Evolutionary conservation across 2,797 vertebrate genomes (phyloP).

Genomic region (Hydrophis major): DNA sequence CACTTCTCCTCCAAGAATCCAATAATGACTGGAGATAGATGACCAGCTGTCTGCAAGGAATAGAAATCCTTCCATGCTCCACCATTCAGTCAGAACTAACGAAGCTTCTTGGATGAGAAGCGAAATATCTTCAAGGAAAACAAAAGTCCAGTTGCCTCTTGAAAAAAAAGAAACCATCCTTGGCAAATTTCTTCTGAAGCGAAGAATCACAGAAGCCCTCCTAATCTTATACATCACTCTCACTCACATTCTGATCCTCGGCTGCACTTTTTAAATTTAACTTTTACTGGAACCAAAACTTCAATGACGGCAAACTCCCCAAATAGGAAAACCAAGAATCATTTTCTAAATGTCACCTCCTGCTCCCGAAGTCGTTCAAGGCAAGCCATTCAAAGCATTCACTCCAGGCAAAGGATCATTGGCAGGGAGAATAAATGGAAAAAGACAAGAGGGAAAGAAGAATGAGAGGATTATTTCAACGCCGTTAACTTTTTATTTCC

Average conservation of each 20-base stretch:
- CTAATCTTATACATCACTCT: background rate
- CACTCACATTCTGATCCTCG: background rate
- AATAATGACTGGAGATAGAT: no score
- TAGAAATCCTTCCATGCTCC: no score
- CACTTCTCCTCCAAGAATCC: no score
- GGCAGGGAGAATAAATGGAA: slow-evolving; percentile 26
- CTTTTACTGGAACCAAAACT: slow-evolving; percentile 1
- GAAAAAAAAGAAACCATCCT: background rate
- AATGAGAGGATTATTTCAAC: slow-evolving; percentile 34
- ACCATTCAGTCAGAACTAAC: no score
- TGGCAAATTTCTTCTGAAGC: slow-evolving; percentile 1
- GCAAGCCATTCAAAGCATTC: slow-evolving; percentile 6
- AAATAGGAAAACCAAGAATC: slow-evolving; percentile 20
- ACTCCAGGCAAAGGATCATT: slow-evolving; percentile 20
- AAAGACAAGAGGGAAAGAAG: slow-evolving; percentile 29
- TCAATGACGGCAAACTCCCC: background rate
- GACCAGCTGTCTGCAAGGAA: no score
- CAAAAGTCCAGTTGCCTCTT: no score
- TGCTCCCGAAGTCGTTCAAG: slow-evolving; percentile 17
- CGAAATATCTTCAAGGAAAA: no score
- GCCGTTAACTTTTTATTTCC: slow-evolving; percentile 38
- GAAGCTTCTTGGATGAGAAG: no score
- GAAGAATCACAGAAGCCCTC: slow-evolving; percentile 17
- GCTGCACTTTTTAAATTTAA: background rate
- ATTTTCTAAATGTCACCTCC: slow-evolving; percentile 28